Base-by-base conservation (phyloP, 2,888 invertebrate genomes). In the Caenorhabditis drosophilae region DNA sequence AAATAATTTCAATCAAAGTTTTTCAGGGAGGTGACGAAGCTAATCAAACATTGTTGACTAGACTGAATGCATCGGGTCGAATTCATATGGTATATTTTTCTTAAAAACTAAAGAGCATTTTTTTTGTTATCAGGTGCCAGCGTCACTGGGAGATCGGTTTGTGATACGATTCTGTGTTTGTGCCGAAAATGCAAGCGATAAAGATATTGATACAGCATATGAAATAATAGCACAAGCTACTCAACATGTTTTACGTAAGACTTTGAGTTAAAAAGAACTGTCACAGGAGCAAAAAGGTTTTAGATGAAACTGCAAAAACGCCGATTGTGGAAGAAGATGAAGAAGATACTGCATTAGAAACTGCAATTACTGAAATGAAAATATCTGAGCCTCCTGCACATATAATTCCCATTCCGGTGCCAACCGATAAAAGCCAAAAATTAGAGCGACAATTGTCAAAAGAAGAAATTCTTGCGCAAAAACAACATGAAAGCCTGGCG, bases 51-150 rank as follows among this genome's bases (percentile, higher is more conserved):
- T 87, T 97, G 36, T 85, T 97, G 77, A 92, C 92, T 61, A 89
- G 89, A 71, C 92, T 97, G 77, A 97, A 97, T 84, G 94, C 92
- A 61, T 93, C 94, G 4, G 96, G 94, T 15, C 91, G 91, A 84
- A 86, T 97, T 64, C 96, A 97, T 85, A 96, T 97, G 95, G 95
- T n/a, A n/a, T n/a, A n/a, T n/a, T n/a, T n/a, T n/a, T n/a, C n/a
- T n/a, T n/a, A n/a, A n/a, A n/a, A n/a, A n/a, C n/a, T n/a, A n/a
- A n/a, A n/a, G n/a, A n/a, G n/a, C n/a, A n/a, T n/a, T n/a, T n/a
- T n/a, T n/a, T n/a, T n/a, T n/a, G n/a, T n/a, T n/a, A n/a, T n/a
- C n/a, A n/a, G n/a, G n/a, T 81, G 12, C 82, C 82, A 18, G 84
- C 81, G 7, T 83, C 79, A n/a, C 69, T 84, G 27, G 76, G 76